Conservation (phyloP, 2,113 vertebrate genomes). For the Sapajus apella region DNA sequence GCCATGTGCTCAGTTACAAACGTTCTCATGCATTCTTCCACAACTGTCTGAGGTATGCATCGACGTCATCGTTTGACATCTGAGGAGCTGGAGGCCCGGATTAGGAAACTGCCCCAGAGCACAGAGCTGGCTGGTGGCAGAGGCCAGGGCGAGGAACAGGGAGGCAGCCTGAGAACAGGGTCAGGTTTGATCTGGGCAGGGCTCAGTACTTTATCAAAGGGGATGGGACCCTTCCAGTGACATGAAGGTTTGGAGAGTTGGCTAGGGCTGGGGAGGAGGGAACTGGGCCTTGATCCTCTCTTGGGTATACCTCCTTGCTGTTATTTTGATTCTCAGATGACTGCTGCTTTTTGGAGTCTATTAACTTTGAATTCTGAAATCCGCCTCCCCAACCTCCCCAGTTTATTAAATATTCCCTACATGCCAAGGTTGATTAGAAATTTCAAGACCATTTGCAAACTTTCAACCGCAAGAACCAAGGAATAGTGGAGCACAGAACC, state of each 20-base stretch:
- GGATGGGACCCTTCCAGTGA: neutral
- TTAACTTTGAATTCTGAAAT: constrained; percentile 15
- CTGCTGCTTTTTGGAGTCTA: neutral
- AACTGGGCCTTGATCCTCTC: neutral
- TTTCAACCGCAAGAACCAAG: neutral
- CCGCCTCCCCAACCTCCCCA: neutral
- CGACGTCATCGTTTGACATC: neutral
- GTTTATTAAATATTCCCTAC: neutral
- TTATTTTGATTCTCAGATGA: constrained; percentile 11
- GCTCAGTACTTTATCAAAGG: neutral
- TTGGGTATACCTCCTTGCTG: neutral
- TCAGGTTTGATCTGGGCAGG: neutral
- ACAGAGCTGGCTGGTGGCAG: neutral
- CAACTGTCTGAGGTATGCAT: neutral
- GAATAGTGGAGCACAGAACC: neutral
- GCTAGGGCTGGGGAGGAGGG: neutral
- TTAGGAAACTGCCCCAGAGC: neutral
- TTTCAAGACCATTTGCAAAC: neutral
- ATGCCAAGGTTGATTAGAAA: neutral
- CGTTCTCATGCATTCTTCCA: neutral
- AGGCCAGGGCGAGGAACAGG: accelerated
- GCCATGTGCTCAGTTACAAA: neutral
- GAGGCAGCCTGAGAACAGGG: neutral
- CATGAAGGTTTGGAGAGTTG: neutral
- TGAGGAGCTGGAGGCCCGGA: neutral